Evolutionary conservation across 2,113 vertebrate genomes (phyloP).

Genomic region (Tachysurus vachellii): DNA sequence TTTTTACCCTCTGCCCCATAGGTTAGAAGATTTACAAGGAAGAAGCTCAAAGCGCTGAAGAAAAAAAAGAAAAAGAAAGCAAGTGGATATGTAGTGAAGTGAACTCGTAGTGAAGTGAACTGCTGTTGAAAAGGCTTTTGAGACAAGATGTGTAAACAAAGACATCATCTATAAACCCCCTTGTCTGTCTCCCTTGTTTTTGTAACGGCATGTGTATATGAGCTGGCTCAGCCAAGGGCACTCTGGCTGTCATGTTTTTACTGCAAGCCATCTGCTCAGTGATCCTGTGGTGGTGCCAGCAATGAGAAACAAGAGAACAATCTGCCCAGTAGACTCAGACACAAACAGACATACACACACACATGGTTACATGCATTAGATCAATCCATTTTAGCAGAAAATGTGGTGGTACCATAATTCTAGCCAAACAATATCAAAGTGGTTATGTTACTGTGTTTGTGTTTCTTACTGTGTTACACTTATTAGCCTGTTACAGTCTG

Average conservation of each 20-base stretch:
- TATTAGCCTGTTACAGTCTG: background rate
- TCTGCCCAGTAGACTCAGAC: constrained; percentile 36
- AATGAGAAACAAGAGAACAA: constrained; percentile 40
- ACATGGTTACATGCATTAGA: background rate
- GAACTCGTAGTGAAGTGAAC: background rate
- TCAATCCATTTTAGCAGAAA: background rate
- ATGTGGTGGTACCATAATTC: background rate
- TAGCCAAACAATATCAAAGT: background rate
- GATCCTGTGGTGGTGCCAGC: constrained; percentile 36
- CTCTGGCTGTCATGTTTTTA: constrained; percentile 45
- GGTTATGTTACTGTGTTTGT: no score
- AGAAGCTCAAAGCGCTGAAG: background rate
- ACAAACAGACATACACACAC: constrained; percentile 6
- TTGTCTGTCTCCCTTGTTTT: constrained; percentile 28
- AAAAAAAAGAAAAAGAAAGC: background rate
- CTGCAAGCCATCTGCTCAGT: constrained; percentile 51
- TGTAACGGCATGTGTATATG: constrained; percentile 30
- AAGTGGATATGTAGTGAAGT: background rate
- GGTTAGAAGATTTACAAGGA: constrained; percentile 36
- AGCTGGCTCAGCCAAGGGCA: constrained; percentile 35
- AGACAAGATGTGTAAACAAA: constrained; percentile 22
- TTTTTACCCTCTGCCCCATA: constrained; percentile 10
- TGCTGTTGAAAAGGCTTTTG: background rate
- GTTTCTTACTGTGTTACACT: background rate
- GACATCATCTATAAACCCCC: constrained; percentile 21